A percentile compares a stretch with the other conserved stretches of the same genome.
These are phyloP conservation scores for Portevinia maculata DNA, from an alignment of 2,888 invertebrate genomes.

Conservation along the genomic window DNA sequence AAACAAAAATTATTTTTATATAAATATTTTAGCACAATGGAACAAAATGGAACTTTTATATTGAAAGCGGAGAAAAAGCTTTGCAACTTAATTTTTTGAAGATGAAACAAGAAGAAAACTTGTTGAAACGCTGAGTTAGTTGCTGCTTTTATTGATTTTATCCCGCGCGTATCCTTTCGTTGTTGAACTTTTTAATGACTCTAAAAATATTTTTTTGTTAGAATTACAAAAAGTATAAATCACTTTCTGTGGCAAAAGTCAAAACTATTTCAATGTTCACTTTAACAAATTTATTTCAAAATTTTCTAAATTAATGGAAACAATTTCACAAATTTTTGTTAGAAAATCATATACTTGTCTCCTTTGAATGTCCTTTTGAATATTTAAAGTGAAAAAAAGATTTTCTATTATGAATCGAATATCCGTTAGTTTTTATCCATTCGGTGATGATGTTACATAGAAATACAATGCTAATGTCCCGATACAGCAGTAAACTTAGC, in stretches of 20 bases:
- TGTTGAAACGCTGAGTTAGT: conserved; percentile 53
- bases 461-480: conserved; percentile 91
- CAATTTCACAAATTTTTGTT: background rate
- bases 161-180: conserved; percentile 14
- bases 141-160: conserved; percentile 45
- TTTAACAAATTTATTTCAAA: background rate
- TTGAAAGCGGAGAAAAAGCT: conserved; percentile 18
- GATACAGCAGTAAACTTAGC: conserved; percentile 92
- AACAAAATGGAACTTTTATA: conserved; percentile 7
- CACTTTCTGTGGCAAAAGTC: background rate
- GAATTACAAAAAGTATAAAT: background rate
- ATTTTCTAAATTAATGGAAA: background rate
- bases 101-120: conserved; percentile 54
- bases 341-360: conserved; percentile 15
- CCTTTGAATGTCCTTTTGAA: conserved; percentile 13
- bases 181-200: conserved; percentile 15
- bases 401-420: background rate
- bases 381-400: background rate
- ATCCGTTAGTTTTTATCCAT: background rate
- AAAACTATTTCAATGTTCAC: conserved; percentile 5
- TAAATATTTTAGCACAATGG: conserved; percentile 7
- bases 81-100: conserved; percentile 2
- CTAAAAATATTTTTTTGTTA: background rate
- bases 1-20: conserved; percentile 4
- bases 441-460: conserved; percentile 1